These are phyloP conservation scores for Agelas oroides DNA, from an alignment of 37 sponge, comb jelly and placozoan species.

Conservation along the genomic window DNA sequence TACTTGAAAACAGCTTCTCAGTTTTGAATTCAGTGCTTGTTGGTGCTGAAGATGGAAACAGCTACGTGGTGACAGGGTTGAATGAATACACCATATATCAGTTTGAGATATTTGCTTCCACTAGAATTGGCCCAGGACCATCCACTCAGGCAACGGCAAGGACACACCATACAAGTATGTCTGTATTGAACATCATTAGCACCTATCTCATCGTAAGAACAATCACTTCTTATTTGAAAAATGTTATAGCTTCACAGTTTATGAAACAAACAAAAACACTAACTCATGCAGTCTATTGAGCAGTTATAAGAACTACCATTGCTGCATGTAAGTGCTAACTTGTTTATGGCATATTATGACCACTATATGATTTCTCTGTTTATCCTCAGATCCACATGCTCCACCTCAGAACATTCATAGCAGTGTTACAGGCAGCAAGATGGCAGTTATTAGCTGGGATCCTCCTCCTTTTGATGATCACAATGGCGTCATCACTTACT, in stretches of 20 bases:
- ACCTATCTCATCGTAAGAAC: too few species aligned
- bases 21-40: neutral
- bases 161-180: neutral
- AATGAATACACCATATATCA: neutral
- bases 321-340: too few species aligned
- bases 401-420: neutral
- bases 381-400: too few species aligned
- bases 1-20: too few species aligned
- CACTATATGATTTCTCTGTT: too few species aligned
- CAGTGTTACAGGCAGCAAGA: neutral
- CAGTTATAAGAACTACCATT: too few species aligned
- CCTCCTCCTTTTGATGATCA: constrained; percentile 33
- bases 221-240: too few species aligned
- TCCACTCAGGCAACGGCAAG: neutral
- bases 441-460: constrained; percentile 6
- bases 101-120: neutral
- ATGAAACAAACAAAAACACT: too few species aligned
- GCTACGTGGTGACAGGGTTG: neutral
- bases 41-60: neutral
- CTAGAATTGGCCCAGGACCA: neutral
- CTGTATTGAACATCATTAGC: too few species aligned
- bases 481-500: constrained; percentile 35
- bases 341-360: too few species aligned
- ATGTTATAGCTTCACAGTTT: too few species aligned
- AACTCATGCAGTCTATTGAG: too few species aligned